phyloP scores from a whole-genome alignment of 2,888 invertebrate species.

The Dryococelus australis region DNA sequence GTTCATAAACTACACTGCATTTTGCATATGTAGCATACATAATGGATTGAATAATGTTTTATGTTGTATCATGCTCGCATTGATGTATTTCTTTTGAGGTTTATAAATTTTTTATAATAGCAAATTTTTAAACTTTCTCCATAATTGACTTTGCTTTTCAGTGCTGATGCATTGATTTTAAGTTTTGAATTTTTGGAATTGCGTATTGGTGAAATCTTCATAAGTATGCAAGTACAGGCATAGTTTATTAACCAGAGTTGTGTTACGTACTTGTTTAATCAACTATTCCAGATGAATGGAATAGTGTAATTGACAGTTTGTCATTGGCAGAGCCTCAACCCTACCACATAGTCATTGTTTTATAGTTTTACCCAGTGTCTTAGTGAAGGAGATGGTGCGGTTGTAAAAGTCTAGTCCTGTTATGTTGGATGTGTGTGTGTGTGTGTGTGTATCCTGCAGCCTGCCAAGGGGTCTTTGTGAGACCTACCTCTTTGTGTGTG shows the following conservation, averaged over 20 bases:
- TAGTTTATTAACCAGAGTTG: not conserved
- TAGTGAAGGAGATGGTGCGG: not conserved
- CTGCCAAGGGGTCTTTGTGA: too few relatives aligned
- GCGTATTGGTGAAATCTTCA: not conserved
- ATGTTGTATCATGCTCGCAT: not conserved
- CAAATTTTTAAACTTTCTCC: too few relatives aligned
- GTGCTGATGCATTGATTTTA: not conserved
- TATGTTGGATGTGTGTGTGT: not conserved
- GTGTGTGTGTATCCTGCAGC: not conserved
- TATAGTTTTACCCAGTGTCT: constrained; percentile 10
- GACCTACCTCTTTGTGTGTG: not conserved
- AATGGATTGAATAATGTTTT: not conserved
- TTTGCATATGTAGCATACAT: not conserved
- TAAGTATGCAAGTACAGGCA: not conserved
- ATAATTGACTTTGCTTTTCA: not conserved
- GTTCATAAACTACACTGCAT: not conserved
- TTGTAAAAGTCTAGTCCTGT: not conserved
- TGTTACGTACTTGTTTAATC: not conserved
- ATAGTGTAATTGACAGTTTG: not conserved
- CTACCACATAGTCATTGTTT: not conserved
- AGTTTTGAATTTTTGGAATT: not conserved
- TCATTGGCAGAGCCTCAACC: not conserved
- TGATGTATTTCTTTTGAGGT: not conserved
- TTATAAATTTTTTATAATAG: not conserved
- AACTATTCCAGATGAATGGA: not conserved